Percentiles rank a stretch among this genome's conserved stretches.
phyloP scores from a whole-genome alignment of 2,888 invertebrate species.

The Dastarcus helophoroides region DNA sequence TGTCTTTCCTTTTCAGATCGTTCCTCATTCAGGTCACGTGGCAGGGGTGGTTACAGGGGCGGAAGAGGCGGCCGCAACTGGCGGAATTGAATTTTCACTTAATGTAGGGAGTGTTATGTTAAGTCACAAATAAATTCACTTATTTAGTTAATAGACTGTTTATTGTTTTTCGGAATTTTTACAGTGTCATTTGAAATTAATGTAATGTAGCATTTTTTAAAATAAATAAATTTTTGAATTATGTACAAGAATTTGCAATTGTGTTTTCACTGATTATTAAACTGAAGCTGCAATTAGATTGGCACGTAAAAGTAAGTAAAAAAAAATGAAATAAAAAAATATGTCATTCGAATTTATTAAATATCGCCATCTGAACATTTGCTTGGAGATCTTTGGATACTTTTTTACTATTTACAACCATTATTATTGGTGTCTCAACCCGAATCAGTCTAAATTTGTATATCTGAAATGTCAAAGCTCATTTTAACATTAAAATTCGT shows the following conservation, averaged over 20 bases:
- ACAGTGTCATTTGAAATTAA: no score
- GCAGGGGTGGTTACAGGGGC: neutral
- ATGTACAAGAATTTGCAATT: no score
- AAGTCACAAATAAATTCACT: no score
- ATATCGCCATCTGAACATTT: slow-evolving; percentile 51
- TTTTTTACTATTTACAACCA: slow-evolving; percentile 68
- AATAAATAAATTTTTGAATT: no score
- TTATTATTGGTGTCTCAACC: slow-evolving; percentile 62
- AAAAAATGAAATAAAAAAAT: no score
- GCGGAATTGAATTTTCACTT: neutral
- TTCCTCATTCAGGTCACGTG: neutral
- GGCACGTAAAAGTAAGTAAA: no score
- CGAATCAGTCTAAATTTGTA: slow-evolving; percentile 63
- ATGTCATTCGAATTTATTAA: slow-evolving; percentile 48
- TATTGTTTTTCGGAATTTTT: no score
- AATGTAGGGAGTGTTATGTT: no score
- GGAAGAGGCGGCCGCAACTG: neutral
- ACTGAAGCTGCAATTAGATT: no score
- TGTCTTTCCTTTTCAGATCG: neutral
- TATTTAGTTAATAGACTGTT: no score
- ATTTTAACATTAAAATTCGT: slow-evolving; percentile 3
- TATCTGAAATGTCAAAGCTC: slow-evolving; percentile 42
- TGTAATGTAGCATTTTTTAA: no score
- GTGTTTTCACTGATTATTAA: no score
- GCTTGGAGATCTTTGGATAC: slow-evolving; percentile 56